Evolutionary conservation across 2,113 vertebrate species (phyloP).

Genomic region (Delphinus delphis): DNA sequence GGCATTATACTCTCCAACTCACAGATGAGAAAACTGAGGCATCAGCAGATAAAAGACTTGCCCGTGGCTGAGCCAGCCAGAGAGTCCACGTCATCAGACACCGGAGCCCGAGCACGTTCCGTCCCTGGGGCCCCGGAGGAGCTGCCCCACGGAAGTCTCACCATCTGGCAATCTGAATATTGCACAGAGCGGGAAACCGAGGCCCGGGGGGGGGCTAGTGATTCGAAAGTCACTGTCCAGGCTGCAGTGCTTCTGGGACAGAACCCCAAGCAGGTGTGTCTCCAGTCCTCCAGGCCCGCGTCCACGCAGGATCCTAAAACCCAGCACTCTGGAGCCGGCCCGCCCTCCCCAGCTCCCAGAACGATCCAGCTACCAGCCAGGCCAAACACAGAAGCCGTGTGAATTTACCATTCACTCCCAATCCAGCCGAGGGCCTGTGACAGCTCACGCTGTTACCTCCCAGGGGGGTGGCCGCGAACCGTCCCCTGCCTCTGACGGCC

Average conservation of each 20-base stretch:
- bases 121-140: rapidly evolving
- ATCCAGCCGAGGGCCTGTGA: rapidly evolving
- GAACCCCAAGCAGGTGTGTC: neutral
- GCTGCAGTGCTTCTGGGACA: neutral
- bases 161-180: neutral
- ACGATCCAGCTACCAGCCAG: neutral
- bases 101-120: rapidly evolving
- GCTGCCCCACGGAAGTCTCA: neutral
- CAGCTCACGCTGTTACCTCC: neutral
- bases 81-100: rapidly evolving
- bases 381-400: rapidly evolving
- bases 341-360: neutral
- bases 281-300: rapidly evolving
- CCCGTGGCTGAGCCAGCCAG: neutral
- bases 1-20: rapidly evolving
- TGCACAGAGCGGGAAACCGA: neutral
- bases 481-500: neutral
- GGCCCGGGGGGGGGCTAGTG: neutral
- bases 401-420: rapidly evolving
- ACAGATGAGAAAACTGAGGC: neutral
- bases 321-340: rapidly evolving
- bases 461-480: neutral
- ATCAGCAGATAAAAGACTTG: rapidly evolving
- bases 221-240: neutral
- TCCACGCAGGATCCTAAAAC: neutral